Percentiles rank a stretch among this genome's conserved stretches.
Evolutionary conservation across 2,888 invertebrate species (phyloP).

Genomic region (Callinectes sapidus): DNA sequence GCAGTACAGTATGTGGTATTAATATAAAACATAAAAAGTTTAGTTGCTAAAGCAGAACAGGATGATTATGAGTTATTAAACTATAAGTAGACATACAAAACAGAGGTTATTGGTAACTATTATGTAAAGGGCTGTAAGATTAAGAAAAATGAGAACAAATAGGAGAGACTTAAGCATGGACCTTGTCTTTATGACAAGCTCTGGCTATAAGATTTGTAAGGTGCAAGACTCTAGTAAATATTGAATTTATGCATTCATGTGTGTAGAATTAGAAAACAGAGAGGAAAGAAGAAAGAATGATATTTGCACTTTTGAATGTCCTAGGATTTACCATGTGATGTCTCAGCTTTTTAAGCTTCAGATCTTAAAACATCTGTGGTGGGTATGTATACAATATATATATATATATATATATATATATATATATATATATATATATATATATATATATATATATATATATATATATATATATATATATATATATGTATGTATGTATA

Average conservation of each 20-base stretch:
- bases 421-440: slow-evolving; percentile 13
- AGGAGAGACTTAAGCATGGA: background rate
- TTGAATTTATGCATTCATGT: background rate
- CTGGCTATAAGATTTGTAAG: background rate
- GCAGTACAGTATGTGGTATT: background rate
- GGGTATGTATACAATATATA: background rate
- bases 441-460: slow-evolving; percentile 8
- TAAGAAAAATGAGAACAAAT: background rate
- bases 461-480: background rate
- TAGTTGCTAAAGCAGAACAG: background rate
- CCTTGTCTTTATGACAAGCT: background rate
- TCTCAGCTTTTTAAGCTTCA: background rate
- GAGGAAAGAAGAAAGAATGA: background rate
- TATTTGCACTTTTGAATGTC: background rate
- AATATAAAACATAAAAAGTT: background rate
- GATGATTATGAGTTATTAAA: too few species aligned
- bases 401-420: background rate
- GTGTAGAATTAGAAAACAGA: background rate
- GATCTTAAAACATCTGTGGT: background rate
- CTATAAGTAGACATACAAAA: too few species aligned
- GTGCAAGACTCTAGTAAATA: background rate
- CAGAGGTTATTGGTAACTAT: too few species aligned
- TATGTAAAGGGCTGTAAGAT: background rate
- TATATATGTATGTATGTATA: background rate
- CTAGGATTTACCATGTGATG: background rate